Evolutionary conservation across 2,113 vertebrate genomes (phyloP).

Genomic region (Engystomops pustulosus): DNA sequence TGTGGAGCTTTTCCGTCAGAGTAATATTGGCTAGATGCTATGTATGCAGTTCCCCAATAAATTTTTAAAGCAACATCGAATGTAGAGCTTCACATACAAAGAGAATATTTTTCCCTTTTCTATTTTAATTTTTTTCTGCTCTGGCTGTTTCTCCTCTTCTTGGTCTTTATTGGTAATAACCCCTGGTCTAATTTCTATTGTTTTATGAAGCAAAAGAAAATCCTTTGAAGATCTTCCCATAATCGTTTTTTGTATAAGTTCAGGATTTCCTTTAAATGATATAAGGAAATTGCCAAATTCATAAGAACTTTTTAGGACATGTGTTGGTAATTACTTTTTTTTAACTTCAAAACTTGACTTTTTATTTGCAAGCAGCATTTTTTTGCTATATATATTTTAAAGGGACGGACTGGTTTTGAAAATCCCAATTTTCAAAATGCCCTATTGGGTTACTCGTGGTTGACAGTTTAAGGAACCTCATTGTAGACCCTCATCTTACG

Average conservation of each 20-base stretch:
- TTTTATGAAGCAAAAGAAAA: not conserved
- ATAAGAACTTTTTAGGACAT: conserved; percentile 24
- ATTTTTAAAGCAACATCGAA: not conserved
- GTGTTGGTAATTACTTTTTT: conserved; percentile 8
- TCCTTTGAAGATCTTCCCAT: conserved; percentile 8
- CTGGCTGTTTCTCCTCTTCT: not conserved
- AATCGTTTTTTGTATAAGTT: conserved; percentile 24
- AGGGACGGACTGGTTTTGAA: not conserved
- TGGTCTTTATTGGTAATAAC: not conserved
- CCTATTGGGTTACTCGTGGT: not conserved
- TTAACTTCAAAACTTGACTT: not conserved
- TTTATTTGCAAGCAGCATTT: not conserved
- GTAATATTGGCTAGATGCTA: not conserved
- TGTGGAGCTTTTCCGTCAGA: too few relatives aligned
- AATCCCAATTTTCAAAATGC: not conserved
- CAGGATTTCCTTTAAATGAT: conserved; percentile 21
- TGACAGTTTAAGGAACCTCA: not conserved
- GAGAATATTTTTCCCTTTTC: not conserved
- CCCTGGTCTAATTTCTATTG: conserved; percentile 1
- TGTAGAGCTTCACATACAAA: not conserved
- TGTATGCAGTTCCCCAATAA: not conserved
- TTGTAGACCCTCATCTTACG: not conserved
- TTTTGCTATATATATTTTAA: conserved; percentile 1
- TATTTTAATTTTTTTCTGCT: not conserved
- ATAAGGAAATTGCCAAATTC: conserved; percentile 18